Evolutionary conservation across 2,888 invertebrate species (phyloP).

Genomic region (Arrhopalites spinosus): DNA sequence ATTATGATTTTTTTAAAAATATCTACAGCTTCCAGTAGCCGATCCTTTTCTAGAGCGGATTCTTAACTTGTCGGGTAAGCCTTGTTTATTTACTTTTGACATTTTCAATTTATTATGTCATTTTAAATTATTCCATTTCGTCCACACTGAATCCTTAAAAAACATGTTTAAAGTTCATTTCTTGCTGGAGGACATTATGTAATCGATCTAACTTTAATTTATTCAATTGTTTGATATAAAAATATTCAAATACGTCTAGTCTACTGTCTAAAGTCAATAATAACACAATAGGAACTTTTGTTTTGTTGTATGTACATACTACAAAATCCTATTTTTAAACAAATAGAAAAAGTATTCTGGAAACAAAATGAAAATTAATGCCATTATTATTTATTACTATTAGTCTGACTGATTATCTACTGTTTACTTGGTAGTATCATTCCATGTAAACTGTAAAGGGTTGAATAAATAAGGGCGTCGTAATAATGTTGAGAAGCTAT

Average conservation of each 20-base stretch:
- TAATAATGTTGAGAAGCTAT: no score
- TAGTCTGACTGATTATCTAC: no score
- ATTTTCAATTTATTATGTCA: background rate
- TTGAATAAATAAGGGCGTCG: no score
- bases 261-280: background rate
- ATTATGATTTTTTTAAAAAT: background rate
- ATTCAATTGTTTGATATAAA: no score
- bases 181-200: background rate
- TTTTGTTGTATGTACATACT: background rate
- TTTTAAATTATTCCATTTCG: background rate
- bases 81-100: no score
- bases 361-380: background rate
- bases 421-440: no score
- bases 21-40: constrained; percentile 78
- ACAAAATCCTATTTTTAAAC: no score
- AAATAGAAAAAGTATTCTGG: no score
- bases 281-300: background rate
- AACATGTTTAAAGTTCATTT: background rate
- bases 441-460: no score
- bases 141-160: background rate
- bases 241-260: no score
- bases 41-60: constrained; percentile 86
- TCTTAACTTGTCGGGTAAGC: constrained; percentile 69
- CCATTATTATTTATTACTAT: no score
- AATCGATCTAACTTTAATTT: background rate